phyloP scores from a whole-genome alignment of 2,113 vertebrate genomes.

The Corythornis vintsioides region DNA sequence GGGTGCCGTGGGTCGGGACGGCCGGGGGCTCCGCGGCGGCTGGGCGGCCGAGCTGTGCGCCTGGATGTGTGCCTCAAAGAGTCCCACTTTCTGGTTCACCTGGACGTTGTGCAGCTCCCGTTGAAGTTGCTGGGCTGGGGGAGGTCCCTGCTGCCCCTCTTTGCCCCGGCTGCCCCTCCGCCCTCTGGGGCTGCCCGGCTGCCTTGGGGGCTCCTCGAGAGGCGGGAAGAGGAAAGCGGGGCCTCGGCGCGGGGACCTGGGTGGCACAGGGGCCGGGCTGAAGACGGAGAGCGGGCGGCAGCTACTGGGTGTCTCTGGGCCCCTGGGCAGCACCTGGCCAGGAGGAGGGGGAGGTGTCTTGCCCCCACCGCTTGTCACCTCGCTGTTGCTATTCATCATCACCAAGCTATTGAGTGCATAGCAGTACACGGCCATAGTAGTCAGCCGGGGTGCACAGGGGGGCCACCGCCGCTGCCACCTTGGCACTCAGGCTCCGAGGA shows the following conservation, averaged over 20 bases:
- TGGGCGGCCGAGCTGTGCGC: constrained; percentile 72
- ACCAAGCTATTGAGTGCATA: constrained; percentile 82
- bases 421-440: constrained; percentile 85
- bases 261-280: constrained; percentile 70
- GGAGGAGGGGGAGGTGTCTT: constrained; percentile 76
- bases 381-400: constrained; percentile 81
- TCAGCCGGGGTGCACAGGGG: constrained; percentile 55
- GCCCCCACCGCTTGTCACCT: constrained; percentile 73
- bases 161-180: constrained; percentile 60
- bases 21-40: constrained; percentile 81
- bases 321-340: constrained; percentile 77
- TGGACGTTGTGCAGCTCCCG: constrained; percentile 93
- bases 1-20: not conserved
- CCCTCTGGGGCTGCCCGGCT: constrained; percentile 19
- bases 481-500: constrained; percentile 2
- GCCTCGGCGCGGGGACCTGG: constrained; percentile 68
- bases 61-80: constrained; percentile 95
- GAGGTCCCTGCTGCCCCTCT: constrained; percentile 21
- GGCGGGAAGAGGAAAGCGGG: constrained; percentile 78
- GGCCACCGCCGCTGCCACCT: constrained; percentile 39
- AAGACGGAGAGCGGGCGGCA: constrained; percentile 73
- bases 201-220: constrained; percentile 61
- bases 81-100: constrained; percentile 90
- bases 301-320: constrained; percentile 76
- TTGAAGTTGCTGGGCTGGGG: constrained; percentile 78